Percentiles rank a stretch among this genome's conserved stretches.
These are phyloP conservation scores for Drosophila melanogaster DNA, from an alignment of 1,140 invertebrate species.

Conservation along the genomic window Release_6_plus_ISO1_MT NT_033779.5:9753001-9753500, in stretches of 20 bases:
- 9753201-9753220: too few relatives aligned
- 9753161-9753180: too few relatives aligned
- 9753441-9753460: slow-evolving; percentile 81
- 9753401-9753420: background rate
- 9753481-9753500: slow-evolving; percentile 83
- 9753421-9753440: slow-evolving; percentile 22
- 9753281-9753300: slow-evolving; percentile 6
- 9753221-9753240: background rate
- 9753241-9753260: too few relatives aligned
- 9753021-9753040: slow-evolving; percentile 16
- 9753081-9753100: background rate
- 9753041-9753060: slow-evolving; percentile 25
- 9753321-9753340: slow-evolving; percentile 22
- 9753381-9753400: slow-evolving; percentile 29
- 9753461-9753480: slow-evolving; percentile 83
- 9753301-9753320: slow-evolving; percentile 29
- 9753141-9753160: too few relatives aligned
- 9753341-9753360: slow-evolving; percentile 12
- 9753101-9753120: too few relatives aligned
- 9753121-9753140: too few relatives aligned
- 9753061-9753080: background rate
- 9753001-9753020: slow-evolving; percentile 49
- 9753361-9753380: slow-evolving; percentile 21
- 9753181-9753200: too few relatives aligned
- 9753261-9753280: too few relatives aligned